Evolutionary conservation across 2,113 vertebrate genomes (phyloP), one percentile per base, ranked within the genome.

Genomic region (Phaethon lepturus): DNA sequence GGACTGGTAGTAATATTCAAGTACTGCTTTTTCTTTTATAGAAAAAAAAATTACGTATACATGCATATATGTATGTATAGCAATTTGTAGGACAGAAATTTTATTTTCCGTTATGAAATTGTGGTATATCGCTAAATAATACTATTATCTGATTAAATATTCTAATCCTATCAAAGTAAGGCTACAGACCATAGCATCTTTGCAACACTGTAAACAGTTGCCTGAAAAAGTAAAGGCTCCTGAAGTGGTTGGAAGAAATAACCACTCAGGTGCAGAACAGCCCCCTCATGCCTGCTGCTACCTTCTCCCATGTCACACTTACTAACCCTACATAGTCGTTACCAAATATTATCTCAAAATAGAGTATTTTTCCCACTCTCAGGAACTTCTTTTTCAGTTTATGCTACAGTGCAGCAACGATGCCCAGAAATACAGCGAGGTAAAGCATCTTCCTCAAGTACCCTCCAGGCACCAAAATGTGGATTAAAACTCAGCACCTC

Each of bases 401-500:
- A 79, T 49, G 62, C 49, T 73, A 82, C 44, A 26, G 53, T 6
- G 45, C 85, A 82, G 82, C 2, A 2, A 50, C 20, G n/a, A 62
- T 49, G 35, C 35, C 22, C 67, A 78, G 85, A 86, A 82, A 56
- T 10, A 35, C 31, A 62, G 15, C 2, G 10, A 62, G 44, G 62
- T 18, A 64, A 94, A 92, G 25, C 58, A 66, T 28, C 81, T 73
- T 84, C 35, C 66, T 59, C 73, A 38, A 83, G 49, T 55, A 50
- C 35, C 58, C 69, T 85, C 24, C 69, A 64, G 86, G 76, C 64
- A 95, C 44, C 35, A 45, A 75, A 78, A 68, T 0, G 0, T 11
- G 50, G 56, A n/a, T 69, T 50, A 55, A 95, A 95, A 81, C 81
- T 80, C 58, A 2, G 73, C 58, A 89, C 58, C 77, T 75, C 35